A percentile compares a stretch with the other conserved stretches of the same genome.
Evolutionary conservation across 1,140 invertebrate species (phyloP).

Genomic region (Acyrthosiphon pisum): DNA sequence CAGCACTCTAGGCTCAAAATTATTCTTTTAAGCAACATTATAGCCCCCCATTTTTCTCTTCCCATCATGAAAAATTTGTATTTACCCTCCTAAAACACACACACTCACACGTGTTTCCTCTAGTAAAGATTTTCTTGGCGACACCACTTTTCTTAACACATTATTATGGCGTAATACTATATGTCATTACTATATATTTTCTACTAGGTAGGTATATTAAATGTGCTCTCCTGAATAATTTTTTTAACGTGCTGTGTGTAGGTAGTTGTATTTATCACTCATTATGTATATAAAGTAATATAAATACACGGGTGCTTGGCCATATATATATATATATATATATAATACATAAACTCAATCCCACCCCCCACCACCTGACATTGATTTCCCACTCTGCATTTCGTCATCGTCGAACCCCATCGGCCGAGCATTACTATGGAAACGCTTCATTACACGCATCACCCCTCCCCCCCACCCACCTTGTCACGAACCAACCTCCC

Average conservation of each 20-base stretch:
- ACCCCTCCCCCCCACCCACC: not conserved
- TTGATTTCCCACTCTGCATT: not conserved
- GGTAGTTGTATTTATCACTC: too few species aligned
- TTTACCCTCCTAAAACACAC: not conserved
- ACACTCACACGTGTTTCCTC: not conserved
- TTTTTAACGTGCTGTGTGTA: too few species aligned
- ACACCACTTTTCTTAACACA: not conserved
- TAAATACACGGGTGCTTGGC: too few species aligned
- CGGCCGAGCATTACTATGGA: constrained; percentile 25
- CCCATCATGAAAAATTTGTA: not conserved
- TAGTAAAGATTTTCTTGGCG: not conserved
- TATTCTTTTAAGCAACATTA: not conserved
- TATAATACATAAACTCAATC: not conserved
- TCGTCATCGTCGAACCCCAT: not conserved
- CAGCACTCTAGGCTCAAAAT: not conserved
- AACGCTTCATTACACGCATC: not conserved
- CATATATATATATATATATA: too few species aligned
- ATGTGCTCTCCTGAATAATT: too few species aligned
- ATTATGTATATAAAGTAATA: too few species aligned
- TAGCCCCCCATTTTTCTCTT: not conserved
- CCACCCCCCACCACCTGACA: not conserved
- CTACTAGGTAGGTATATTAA: too few species aligned
- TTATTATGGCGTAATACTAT: not conserved
- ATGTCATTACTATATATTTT: too few species aligned
- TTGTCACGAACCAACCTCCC: too few species aligned